Evolutionary conservation across 2,888 invertebrate species (phyloP).

Genomic region (Drosophila buzzatii): DNA sequence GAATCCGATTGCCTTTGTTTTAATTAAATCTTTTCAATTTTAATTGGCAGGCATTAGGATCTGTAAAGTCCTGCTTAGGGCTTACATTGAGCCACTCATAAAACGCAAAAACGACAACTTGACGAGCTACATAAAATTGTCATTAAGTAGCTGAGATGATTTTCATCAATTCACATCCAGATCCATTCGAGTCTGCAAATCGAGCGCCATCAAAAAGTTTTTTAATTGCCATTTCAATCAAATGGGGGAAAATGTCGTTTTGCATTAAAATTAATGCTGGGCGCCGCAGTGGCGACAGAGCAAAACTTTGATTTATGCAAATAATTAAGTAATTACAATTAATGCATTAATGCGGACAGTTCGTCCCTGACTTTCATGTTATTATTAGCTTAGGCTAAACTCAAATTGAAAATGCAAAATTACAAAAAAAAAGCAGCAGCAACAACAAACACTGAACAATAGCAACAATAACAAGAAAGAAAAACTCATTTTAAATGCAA

Average conservation of each 20-base stretch:
- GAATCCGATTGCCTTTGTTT: constrained; percentile 31
- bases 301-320: constrained; percentile 72
- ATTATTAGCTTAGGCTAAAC: constrained; percentile 61
- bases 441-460: constrained; percentile 19
- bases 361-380: constrained; percentile 55
- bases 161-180: not conserved
- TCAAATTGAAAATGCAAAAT: constrained; percentile 51
- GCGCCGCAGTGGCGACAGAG: not conserved
- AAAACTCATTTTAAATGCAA: constrained; percentile 75
- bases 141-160: constrained; percentile 56
- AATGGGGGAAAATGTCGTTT: constrained; percentile 41
- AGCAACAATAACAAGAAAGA: constrained; percentile 31
- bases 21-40: constrained; percentile 68
- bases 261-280: constrained; percentile 49
- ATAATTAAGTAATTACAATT: constrained; percentile 77
- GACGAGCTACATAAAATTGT: constrained; percentile 72
- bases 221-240: constrained; percentile 53
- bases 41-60: constrained; percentile 64
- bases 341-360: constrained; percentile 62
- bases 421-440: constrained; percentile 31
- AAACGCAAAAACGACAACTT: constrained; percentile 60
- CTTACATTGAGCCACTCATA: constrained; percentile 41
- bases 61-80: constrained; percentile 29
- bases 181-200: constrained; percentile 36
- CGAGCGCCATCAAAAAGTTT: constrained; percentile 44